Evolutionary conservation across 2,888 invertebrate species (phyloP).

Genomic region (Petrolisthes manimaculis): DNA sequence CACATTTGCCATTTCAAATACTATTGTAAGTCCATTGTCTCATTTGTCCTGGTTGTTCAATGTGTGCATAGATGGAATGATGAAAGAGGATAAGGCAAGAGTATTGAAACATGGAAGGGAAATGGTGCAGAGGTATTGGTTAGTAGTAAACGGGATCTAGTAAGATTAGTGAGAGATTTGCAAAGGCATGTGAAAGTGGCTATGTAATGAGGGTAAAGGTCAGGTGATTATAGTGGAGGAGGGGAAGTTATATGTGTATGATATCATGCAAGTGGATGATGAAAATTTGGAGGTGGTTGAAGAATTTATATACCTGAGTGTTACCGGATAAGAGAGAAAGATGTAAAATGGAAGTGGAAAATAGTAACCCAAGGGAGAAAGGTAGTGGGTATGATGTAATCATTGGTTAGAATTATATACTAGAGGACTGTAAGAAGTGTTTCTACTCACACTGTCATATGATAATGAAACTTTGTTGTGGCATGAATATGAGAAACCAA

Average conservation of each 20-base stretch:
- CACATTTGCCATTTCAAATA: slow-evolving; percentile 83
- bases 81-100: neutral
- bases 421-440: too few relatives aligned
- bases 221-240: neutral
- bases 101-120: neutral
- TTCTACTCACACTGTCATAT: too few relatives aligned
- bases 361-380: too few relatives aligned
- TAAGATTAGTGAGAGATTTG: neutral
- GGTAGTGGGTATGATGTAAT: too few relatives aligned
- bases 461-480: too few relatives aligned
- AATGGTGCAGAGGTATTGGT: neutral
- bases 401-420: too few relatives aligned
- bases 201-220: neutral
- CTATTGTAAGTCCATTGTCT: slow-evolving; percentile 73
- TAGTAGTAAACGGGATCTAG: neutral
- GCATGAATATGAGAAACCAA: too few relatives aligned
- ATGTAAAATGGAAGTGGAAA: too few relatives aligned
- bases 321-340: too few relatives aligned
- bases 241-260: neutral
- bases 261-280: neutral
- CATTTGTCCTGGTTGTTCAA: neutral
- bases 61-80: neutral
- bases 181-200: neutral
- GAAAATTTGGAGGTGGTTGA: neutral
- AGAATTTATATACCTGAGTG: neutral